Evolutionary conservation across 2,888 invertebrate genomes (phyloP).

Genomic region (Agriopis aurantiaria): DNA sequence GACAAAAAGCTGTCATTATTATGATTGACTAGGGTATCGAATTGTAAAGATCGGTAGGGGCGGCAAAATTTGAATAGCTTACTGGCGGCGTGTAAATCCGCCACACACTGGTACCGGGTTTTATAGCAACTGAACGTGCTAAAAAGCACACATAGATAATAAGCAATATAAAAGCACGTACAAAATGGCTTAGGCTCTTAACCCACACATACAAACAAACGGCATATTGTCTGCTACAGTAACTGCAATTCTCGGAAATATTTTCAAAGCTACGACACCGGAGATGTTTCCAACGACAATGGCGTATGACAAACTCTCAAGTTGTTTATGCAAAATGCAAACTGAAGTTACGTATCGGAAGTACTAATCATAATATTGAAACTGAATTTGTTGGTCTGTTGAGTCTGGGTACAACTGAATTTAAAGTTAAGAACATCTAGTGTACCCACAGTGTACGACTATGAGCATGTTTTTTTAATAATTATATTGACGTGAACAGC

Average conservation of each 20-base stretch:
- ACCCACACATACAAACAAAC: conserved; percentile 21
- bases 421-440: too few species aligned
- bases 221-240: conserved; percentile 26
- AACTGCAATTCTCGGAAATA: conserved; percentile 19
- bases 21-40: too few species aligned
- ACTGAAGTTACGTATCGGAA: not conserved
- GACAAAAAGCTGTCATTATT: too few species aligned
- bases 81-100: too few species aligned
- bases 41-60: too few species aligned
- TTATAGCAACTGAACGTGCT: conserved; percentile 3
- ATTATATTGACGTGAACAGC: too few species aligned
- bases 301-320: not conserved
- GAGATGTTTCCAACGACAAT: not conserved
- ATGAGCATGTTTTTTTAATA: too few species aligned
- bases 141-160: conserved; percentile 1
- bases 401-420: too few species aligned
- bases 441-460: too few species aligned
- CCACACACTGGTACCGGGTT: not conserved
- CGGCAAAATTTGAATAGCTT: too few species aligned
- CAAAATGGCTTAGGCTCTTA: not conserved
- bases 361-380: too few species aligned
- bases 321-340: not conserved
- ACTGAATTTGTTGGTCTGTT: too few species aligned
- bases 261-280: not conserved
- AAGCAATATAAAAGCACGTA: not conserved